phyloP scores from a whole-genome alignment of 53 echinoderm and acorn worm genomes.

The Echinarachnius parma region DNA sequence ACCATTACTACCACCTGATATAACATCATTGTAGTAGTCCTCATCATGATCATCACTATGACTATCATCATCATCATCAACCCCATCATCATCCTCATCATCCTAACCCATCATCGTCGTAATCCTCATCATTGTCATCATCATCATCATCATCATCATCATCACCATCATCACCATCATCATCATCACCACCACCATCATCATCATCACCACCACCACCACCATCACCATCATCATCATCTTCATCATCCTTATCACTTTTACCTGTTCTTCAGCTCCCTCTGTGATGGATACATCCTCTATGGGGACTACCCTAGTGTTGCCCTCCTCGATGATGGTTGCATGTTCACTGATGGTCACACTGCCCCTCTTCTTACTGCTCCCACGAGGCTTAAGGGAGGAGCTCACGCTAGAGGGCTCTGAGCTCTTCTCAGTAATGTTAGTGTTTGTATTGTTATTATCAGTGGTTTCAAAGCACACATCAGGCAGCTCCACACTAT shows the following conservation, averaged over 20 bases:
- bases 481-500: constrained; percentile 15
- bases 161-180: constrained; percentile 21
- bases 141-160: no score
- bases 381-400: constrained; percentile 24
- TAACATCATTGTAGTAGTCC: no score
- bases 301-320: constrained; percentile 41
- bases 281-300: constrained; percentile 50
- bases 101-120: no score
- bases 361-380: constrained; percentile 70
- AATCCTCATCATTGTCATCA: no score
- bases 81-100: no score
- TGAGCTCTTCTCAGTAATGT: constrained; percentile 21
- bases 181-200: constrained; percentile 20
- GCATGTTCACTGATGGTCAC: constrained; percentile 84
- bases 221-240: constrained; percentile 13
- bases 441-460: constrained; percentile 64
- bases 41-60: no score
- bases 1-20: no score
- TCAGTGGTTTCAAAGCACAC: constrained; percentile 20
- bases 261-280: constrained; percentile 63
- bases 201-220: constrained; percentile 16
- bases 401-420: constrained; percentile 17
- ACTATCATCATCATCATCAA: no score
- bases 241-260: no score
- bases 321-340: constrained; percentile 76